phyloP scores from a whole-genome alignment of 2,888 invertebrate genomes.

The Nowickia ferox region DNA sequence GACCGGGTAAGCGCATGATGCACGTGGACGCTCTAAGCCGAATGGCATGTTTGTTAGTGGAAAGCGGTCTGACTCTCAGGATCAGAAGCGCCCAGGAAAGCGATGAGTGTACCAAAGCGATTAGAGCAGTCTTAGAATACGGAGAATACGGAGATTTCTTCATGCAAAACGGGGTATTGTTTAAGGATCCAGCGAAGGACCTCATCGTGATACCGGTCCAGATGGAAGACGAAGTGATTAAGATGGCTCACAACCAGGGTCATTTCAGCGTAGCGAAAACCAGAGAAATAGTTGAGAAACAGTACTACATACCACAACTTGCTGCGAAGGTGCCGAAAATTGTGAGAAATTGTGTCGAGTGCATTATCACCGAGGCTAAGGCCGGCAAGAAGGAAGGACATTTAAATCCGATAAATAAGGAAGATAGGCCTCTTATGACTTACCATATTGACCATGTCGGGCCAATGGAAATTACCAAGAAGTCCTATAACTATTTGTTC shows the following conservation, averaged over 20 bases:
- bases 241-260: not conserved
- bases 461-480: not conserved
- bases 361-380: not conserved
- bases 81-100: too few relatives aligned
- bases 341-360: not conserved
- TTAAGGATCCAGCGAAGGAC: slow-evolving; percentile 1
- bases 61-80: too few relatives aligned
- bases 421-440: not conserved
- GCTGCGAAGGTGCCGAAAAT: not conserved
- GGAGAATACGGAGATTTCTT: too few relatives aligned
- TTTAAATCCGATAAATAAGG: not conserved
- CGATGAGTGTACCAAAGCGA: too few relatives aligned
- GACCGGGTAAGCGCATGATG: too few relatives aligned
- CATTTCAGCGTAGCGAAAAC: slow-evolving; percentile 2
- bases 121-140: too few relatives aligned
- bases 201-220: not conserved
- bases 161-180: not conserved
- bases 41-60: too few relatives aligned
- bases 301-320: not conserved
- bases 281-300: not conserved
- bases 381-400: not conserved
- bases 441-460: slow-evolving; percentile 10
- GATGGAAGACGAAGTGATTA: not conserved
- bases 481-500: not conserved
- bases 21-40: too few relatives aligned